Evolutionary conservation across 1,140 invertebrate species (phyloP), one percentile per base, ranked within the genome.

Genomic region (Sarcophaga bullata): DNA sequence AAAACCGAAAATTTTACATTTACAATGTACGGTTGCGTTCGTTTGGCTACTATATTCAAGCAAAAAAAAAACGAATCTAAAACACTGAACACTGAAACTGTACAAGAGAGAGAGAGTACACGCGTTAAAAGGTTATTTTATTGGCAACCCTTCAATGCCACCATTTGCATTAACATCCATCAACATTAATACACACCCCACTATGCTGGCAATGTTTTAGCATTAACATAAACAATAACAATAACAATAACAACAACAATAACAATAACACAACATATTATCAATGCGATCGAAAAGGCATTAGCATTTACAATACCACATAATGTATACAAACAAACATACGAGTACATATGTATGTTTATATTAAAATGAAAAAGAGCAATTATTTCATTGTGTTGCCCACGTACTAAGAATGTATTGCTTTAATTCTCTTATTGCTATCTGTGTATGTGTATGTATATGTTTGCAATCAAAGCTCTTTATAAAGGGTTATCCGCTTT

Each of bases 71-170:
- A 37, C 25, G 25, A 37, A 37, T 37, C 25, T 37, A 4, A 37
- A 37, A 37, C 25, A 80, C 47, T 68, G 46, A 37, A 37, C 25
- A 80, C 47, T 68, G 46, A 58, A 62, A 47, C n/a, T 49, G 25
- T 37, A 11, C 52, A 46, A 80, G 37, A n/a, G 48, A 49, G 19
- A 80, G 37, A n/a, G 48, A 49, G 19, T 37, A 78, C 75, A 78
- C 75, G 75, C 75, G 75, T 78, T 78, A 78, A 78, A 80, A 80
- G 80, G 80, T 80, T 80, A 80, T 80, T 80, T 80, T 62, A 80
- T 80, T 80, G 80, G 80, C 80, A 80, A 80, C 25, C 80, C 47
- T 62, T 80, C 80, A 80, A 80, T 80, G 80, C 80, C 80, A 80
- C 75, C 47, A 52, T 68, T 68, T 68, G 62, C 62, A 68, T 19